Evolutionary conservation across 2,888 invertebrate genomes (phyloP), one percentile per base, ranked within the genome.

Genomic region (Chalcis sispes): DNA sequence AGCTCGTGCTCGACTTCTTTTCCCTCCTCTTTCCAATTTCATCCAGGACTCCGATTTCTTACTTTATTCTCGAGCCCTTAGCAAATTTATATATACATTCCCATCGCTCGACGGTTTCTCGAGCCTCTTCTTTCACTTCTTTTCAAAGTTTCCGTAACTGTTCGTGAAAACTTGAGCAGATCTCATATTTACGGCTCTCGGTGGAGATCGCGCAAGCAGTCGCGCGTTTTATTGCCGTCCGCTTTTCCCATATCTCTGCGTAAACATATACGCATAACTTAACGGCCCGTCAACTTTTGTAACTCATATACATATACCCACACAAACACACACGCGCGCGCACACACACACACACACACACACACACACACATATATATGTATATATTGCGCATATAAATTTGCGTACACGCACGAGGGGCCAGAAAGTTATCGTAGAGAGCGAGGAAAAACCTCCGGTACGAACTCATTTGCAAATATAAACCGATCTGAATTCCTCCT

Each of bases 381-480:
- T n/a, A n/a, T n/a, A n/a, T n/a, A n/a, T n/a, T n/a, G n/a, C n/a
- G n/a, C n/a, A n/a, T n/a, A n/a, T n/a, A n/a, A n/a, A n/a, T n/a
- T n/a, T n/a, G n/a, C n/a, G n/a, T n/a, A n/a, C n/a, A n/a, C n/a
- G n/a, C n/a, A n/a, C n/a, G n/a, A n/a, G n/a, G n/a, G n/a, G n/a
- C n/a, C n/a, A n/a, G n/a, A n/a, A n/a, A n/a, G n/a, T n/a, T n/a
- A n/a, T n/a, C n/a, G n/a, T n/a, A 8, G 32, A 32, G 32, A 3
- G 32, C 32, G 5, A 8, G 32, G 32, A 32, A 32, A 32, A 32
- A 32, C 5, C n/a, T n/a, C 32, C 32, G 32, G 42, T 15, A 27
- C 61, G 54, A 71, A 56, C 27, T 72, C 58, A 56, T 72, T 72
- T 72, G 58, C 36, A 40, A 65, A 58, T 59, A 48, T 65, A 65